Percentiles rank a stretch among this genome's conserved stretches.
Evolutionary conservation across 2,888 invertebrate genomes (phyloP).

Genomic region (Ornithoptera alexandrae): DNA sequence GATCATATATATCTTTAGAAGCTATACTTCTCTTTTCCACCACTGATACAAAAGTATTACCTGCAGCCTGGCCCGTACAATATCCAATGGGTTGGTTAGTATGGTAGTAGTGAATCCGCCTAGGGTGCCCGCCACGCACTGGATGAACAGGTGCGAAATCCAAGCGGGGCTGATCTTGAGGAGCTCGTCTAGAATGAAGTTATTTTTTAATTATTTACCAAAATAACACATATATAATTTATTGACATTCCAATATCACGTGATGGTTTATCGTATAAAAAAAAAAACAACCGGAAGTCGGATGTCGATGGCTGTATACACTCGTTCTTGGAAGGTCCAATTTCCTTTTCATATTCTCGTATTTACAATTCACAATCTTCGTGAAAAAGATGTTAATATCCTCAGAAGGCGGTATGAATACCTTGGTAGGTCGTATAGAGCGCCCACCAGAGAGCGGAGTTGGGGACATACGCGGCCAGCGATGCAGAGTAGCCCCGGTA

Average conservation of each 20-base stretch:
- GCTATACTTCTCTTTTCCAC: too few species aligned
- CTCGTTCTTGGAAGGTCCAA: too few species aligned
- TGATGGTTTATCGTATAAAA: too few species aligned
- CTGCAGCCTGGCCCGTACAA: slow-evolving; percentile 95
- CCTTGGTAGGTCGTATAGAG: slow-evolving; percentile 97
- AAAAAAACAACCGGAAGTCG: too few species aligned
- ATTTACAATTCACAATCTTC: too few species aligned
- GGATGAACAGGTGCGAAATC: slow-evolving; percentile 91
- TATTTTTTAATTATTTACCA: too few species aligned
- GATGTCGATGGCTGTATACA: too few species aligned
- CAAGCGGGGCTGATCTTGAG: slow-evolving; percentile 85
- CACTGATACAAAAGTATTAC: slow-evolving; percentile 57
- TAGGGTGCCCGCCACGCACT: slow-evolving; percentile 93
- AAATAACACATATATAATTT: too few species aligned
- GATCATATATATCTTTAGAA: background rate
- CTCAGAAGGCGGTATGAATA: slow-evolving; percentile 49
- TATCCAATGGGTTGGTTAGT: slow-evolving; percentile 97
- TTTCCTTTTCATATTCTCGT: too few species aligned
- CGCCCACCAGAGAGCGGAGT: slow-evolving; percentile 99
- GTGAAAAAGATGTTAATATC: too few species aligned
- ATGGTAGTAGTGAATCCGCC: slow-evolving; percentile 96
- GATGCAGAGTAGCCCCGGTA: slow-evolving; percentile 97
- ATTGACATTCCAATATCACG: too few species aligned
- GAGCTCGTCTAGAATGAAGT: slow-evolving; percentile 83
- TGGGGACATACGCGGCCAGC: slow-evolving; percentile 95